Evolutionary conservation across 2,797 vertebrate species (phyloP).

Genomic region (Hydrolagus colliei): DNA sequence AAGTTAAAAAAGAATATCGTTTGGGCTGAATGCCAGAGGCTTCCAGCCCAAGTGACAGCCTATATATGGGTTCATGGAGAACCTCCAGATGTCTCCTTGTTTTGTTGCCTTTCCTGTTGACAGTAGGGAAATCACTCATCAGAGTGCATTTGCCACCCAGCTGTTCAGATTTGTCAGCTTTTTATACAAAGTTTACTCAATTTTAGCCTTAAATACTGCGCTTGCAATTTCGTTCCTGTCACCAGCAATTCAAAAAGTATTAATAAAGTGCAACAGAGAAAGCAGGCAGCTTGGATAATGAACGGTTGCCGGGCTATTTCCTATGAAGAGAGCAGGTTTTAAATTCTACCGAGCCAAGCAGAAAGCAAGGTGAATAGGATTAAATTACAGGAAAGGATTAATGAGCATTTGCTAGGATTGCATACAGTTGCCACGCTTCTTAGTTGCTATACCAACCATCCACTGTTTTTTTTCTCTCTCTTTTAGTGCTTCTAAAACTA

Average conservation of each 20-base stretch:
- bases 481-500: constrained; percentile 53
- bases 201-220: not conserved
- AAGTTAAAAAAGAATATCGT: not conserved
- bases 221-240: not conserved
- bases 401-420: constrained; percentile 56
- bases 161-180: not conserved
- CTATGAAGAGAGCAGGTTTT: constrained; percentile 58
- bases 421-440: constrained; percentile 56
- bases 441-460: constrained; percentile 53
- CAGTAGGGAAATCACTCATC: not conserved
- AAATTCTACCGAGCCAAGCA: constrained; percentile 58
- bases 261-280: not conserved
- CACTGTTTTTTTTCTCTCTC: constrained; percentile 51
- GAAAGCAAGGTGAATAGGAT: constrained; percentile 55
- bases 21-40: not conserved
- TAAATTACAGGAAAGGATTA: constrained; percentile 65
- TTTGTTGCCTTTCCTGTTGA: not conserved
- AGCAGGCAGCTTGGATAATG: constrained; percentile 53
- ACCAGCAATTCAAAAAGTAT: not conserved
- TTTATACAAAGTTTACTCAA: not conserved
- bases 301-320: constrained; percentile 55
- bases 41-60: not conserved
- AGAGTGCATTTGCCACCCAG: not conserved
- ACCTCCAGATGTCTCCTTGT: not conserved
- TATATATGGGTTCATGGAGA: not conserved